Evolutionary conservation across 2,113 vertebrate species (phyloP).

Genomic region (Erythrocebus patas): DNA sequence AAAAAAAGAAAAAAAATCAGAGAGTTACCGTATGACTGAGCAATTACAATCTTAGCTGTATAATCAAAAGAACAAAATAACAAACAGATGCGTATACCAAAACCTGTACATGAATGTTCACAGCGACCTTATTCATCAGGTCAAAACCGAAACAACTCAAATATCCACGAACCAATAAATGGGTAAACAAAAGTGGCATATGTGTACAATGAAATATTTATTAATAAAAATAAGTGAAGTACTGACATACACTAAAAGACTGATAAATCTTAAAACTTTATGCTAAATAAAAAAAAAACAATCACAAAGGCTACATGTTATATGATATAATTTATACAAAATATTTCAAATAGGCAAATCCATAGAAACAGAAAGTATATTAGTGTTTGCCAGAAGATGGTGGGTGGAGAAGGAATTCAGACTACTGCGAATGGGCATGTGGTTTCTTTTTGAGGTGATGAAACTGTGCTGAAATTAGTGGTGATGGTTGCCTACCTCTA

Average conservation of each 20-base stretch:
- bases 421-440: neutral
- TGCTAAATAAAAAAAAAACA: neutral
- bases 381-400: neutral
- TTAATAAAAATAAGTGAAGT: neutral
- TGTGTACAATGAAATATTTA: neutral
- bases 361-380: neutral
- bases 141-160: neutral
- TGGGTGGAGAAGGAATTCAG: neutral
- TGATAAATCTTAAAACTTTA: neutral
- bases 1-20: neutral
- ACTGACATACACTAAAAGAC: neutral
- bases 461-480: neutral
- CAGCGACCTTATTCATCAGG: neutral
- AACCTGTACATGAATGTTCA: neutral
- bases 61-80: neutral
- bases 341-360: neutral
- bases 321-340: neutral
- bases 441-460: neutral
- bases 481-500: neutral
- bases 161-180: neutral
- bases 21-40: neutral
- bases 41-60: neutral
- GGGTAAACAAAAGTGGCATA: neutral
- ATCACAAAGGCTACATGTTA: neutral
- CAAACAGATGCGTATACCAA: neutral